These are phyloP conservation scores for Campaea margaritaria DNA, from an alignment of 2,888 invertebrate genomes.

Conservation along the genomic window DNA sequence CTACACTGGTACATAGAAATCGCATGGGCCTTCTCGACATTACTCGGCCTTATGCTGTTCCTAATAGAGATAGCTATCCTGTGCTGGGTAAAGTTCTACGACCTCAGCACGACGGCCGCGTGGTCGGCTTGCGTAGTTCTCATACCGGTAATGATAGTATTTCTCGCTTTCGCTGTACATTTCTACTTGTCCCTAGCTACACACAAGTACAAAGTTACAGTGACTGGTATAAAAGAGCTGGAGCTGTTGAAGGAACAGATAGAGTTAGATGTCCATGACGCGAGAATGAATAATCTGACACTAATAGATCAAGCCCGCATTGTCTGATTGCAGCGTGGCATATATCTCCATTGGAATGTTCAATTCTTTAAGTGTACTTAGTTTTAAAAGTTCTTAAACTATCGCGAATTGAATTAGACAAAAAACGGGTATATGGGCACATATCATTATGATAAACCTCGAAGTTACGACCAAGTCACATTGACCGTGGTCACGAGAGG, in stretches of 20 bases:
- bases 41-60: conserved; percentile 96
- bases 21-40: conserved; percentile 98
- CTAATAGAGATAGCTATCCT: conserved; percentile 97
- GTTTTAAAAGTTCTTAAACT: conserved; percentile 36
- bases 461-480: too few relatives aligned
- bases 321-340: conserved; percentile 74
- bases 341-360: conserved; percentile 52
- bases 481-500: too few relatives aligned
- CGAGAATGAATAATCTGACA: conserved; percentile 85
- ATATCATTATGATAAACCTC: too few relatives aligned
- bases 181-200: conserved; percentile 97
- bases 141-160: conserved; percentile 96
- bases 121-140: conserved; percentile 96
- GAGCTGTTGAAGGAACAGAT: conserved; percentile 94
- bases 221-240: conserved; percentile 93
- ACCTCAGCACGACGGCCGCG: conserved; percentile 92
- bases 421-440: too few relatives aligned
- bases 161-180: conserved; percentile 97
- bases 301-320: conserved; percentile 84
- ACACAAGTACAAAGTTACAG: conserved; percentile 95
- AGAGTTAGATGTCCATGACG: conserved; percentile 89
- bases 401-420: too few relatives aligned
- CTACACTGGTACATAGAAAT: conserved; percentile 98
- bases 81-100: conserved; percentile 98
- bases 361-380: conserved; percentile 56